These are phyloP conservation scores for Naso thynnoides DNA, from an alignment of 2,797 vertebrate species.

Conservation along the genomic window DNA sequence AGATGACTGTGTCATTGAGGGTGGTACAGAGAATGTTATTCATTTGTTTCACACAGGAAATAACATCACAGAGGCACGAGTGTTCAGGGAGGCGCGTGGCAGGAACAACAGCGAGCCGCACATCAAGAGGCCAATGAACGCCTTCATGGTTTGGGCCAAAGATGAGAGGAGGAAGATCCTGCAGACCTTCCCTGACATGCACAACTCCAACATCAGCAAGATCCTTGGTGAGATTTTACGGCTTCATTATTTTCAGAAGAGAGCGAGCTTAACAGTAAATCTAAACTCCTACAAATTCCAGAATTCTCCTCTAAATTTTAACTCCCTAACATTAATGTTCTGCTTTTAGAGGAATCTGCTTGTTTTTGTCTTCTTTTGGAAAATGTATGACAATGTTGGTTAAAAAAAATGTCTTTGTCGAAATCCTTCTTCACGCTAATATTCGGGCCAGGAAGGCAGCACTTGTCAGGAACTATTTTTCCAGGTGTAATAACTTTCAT, in stretches of 20 bases:
- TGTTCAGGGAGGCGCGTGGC: conserved; percentile 95
- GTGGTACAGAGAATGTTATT: too few relatives aligned
- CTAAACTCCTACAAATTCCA: not conserved
- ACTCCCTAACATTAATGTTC: not conserved
- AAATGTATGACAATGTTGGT: not conserved
- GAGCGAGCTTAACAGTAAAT: not conserved
- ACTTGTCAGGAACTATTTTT: too few relatives aligned
- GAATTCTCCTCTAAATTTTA: not conserved
- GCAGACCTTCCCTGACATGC: conserved; percentile 99
- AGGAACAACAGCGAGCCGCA: conserved; percentile 94
- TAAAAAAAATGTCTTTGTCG: too few relatives aligned
- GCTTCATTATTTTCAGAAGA: not conserved
- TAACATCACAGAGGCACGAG: conserved; percentile 93
- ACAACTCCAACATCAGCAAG: conserved; percentile 99
- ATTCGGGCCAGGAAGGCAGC: too few relatives aligned
- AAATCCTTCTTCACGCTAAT: too few relatives aligned
- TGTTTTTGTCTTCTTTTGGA: not conserved
- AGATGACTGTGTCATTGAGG: not conserved
- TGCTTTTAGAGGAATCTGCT: not conserved
- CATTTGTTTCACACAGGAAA: conserved; percentile 85
- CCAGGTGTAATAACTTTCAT: too few relatives aligned
- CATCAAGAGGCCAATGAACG: conserved; percentile 95
- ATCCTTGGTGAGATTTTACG: conserved; percentile 92
- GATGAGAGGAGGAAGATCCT: conserved; percentile 98
- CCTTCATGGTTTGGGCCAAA: conserved; percentile 98